Conservation (phyloP, 2,888 invertebrate species). For the Saturnia pavonia region DNA sequence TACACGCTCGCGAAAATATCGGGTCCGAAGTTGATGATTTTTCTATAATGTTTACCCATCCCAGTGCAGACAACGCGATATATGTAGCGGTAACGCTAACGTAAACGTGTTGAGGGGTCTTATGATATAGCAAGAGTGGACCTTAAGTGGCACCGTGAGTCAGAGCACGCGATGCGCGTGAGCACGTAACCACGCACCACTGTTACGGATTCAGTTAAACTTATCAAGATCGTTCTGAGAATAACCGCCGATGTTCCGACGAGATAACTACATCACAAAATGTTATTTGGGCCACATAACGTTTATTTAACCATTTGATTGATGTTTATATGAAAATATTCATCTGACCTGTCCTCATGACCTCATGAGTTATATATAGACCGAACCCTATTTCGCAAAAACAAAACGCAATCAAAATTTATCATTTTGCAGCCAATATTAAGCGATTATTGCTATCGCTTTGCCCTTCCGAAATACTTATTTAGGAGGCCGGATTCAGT, state of each 20-base stretch:
- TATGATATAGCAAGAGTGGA: not conserved
- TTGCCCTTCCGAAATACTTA: too few relatives aligned
- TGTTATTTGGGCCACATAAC: not conserved
- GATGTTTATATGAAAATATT: too few relatives aligned
- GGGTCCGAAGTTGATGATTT: too few relatives aligned
- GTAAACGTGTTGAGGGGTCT: not conserved
- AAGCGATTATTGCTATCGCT: too few relatives aligned
- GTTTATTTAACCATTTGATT: not conserved
- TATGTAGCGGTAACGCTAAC: not conserved
- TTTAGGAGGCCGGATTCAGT: too few relatives aligned
- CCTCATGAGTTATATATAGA: too few relatives aligned
- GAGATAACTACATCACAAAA: constrained; percentile 7
- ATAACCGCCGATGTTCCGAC: constrained; percentile 29
- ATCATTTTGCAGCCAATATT: too few relatives aligned
- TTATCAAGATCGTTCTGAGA: constrained; percentile 34
- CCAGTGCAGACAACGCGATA: not conserved
- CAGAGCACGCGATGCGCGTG: not conserved
- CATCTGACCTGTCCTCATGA: too few relatives aligned
- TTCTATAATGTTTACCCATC: too few relatives aligned
- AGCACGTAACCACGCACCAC: constrained; percentile 4
- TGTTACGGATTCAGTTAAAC: constrained; percentile 20
- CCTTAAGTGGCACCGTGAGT: constrained; percentile 1
- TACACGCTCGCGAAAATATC: too few relatives aligned
- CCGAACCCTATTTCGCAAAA: too few relatives aligned
- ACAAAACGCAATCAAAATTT: too few relatives aligned